Evolutionary conservation across 2,113 vertebrate genomes (phyloP).

Genomic region (Vulpes lagopus): DNA sequence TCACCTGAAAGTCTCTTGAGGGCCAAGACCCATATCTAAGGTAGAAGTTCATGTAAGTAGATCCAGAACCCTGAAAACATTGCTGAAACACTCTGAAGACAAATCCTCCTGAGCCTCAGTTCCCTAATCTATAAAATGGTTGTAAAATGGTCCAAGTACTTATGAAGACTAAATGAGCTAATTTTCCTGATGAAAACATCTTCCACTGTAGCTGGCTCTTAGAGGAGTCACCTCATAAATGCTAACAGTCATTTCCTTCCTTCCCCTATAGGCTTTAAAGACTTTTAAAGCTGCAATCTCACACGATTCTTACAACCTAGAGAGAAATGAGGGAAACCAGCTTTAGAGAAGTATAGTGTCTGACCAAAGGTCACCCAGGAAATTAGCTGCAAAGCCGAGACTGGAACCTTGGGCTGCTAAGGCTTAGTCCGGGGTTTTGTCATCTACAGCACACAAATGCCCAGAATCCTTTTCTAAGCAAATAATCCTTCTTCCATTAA

Average conservation of each 20-base stretch:
- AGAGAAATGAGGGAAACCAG: neutral
- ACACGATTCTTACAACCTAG: slow-evolving; percentile 21
- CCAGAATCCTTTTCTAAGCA: neutral
- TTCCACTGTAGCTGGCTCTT: neutral
- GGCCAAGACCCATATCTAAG: neutral
- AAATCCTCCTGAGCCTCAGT: neutral
- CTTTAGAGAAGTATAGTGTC: slow-evolving; percentile 12
- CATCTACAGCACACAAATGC: neutral
- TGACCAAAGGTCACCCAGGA: slow-evolving; percentile 16
- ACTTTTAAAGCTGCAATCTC: slow-evolving; percentile 32
- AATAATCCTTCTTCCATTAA: neutral
- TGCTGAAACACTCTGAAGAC: neutral
- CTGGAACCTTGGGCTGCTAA: neutral
- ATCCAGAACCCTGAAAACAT: neutral
- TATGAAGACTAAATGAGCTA: slow-evolving; percentile 1
- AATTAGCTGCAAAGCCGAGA: slow-evolving; percentile 22
- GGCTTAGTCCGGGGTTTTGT: neutral
- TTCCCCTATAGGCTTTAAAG: neutral
- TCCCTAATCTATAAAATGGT: neutral
- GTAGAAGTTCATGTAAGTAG: neutral
- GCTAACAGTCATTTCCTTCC: neutral
- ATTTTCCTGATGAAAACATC: neutral
- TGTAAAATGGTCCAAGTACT: slow-evolving; percentile 2
- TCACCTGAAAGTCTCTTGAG: neutral
- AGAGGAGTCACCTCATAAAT: slow-evolving; percentile 40